Evolutionary conservation across 2,888 invertebrate species (phyloP), one percentile per base, ranked within the genome.

Genomic region (Mermis nigrescens): DNA sequence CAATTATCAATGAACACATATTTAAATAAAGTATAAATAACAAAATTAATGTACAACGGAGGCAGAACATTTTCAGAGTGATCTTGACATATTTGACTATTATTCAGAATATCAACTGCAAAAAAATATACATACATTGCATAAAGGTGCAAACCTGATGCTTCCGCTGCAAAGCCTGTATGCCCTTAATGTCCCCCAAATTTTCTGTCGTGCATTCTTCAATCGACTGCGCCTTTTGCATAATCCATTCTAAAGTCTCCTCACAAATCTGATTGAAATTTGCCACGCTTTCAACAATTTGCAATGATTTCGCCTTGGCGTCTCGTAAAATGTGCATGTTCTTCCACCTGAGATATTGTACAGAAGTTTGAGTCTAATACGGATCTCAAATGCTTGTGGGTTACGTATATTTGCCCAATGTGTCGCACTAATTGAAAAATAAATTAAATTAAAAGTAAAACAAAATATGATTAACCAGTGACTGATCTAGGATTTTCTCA

Each of bases 191-290:
- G 60, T 71, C 70, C 38, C 65, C 65, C 24, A 67, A 63, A 72
- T 90, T 88, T 12, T 19, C 19, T 38, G 7, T 7, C 38, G 38
- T 19, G 38, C 7, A 38, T 19, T 38, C 38, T 38, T 38, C 38
- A 19, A 38, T 38, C 7, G 12, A 38, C 62, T 83, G 82, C 78
- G 88, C 86, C 76, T 95, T 95, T 76, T 94, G 94, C 58, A 82
- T 79, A 85, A 98, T 94, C 94, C 95, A 95, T 71, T 91, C 91
- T 64, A 85, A 82, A 0, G 92, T 88, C 73, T 95, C 95, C 71
- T 90, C 91, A 74, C 94, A 95, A 0, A 89, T 88, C 58, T 91
- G 84, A 70, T 89, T 83, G 78, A 94, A 98, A 7, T 94, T 77
- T 72, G 94, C 94, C 67, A 98, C 90, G 70, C 87, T 83, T 1